Conservation (phyloP, 2,113 vertebrate species). For the Scopus umbretta region DNA sequence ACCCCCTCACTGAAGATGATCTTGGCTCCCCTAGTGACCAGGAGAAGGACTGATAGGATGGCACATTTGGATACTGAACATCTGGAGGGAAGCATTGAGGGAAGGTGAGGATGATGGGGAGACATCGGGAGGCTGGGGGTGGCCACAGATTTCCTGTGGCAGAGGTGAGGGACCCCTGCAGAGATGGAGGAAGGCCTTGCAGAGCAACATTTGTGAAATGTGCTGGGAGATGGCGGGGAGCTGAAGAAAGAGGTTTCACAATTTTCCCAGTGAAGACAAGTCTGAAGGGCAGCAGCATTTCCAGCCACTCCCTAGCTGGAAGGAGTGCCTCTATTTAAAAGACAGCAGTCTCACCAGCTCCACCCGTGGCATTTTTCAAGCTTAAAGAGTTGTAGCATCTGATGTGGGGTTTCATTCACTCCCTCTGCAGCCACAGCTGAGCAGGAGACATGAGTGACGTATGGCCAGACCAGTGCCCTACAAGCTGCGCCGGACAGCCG, state of each 20-base stretch:
- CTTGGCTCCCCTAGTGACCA: not conserved
- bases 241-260: not conserved
- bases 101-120: not conserved
- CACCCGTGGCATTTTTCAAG: not conserved
- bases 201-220: not conserved
- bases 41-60: not conserved
- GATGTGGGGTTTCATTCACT: fast-evolving
- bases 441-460: not conserved
- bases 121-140: no score
- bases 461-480: no score
- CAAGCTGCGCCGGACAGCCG: fast-evolving
- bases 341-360: not conserved
- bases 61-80: not conserved
- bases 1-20: not conserved
- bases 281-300: not conserved
- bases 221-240: not conserved
- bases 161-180: fast-evolving
- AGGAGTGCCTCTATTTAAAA: not conserved
- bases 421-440: not conserved
- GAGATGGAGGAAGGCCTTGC: not conserved
- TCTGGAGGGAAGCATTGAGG: not conserved
- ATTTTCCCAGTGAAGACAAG: not conserved
- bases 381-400: not conserved
- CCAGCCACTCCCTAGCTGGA: not conserved
- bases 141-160: not conserved